Evolutionary conservation across 2,888 invertebrate species (phyloP).

Genomic region (Trachelus iudaicus): DNA sequence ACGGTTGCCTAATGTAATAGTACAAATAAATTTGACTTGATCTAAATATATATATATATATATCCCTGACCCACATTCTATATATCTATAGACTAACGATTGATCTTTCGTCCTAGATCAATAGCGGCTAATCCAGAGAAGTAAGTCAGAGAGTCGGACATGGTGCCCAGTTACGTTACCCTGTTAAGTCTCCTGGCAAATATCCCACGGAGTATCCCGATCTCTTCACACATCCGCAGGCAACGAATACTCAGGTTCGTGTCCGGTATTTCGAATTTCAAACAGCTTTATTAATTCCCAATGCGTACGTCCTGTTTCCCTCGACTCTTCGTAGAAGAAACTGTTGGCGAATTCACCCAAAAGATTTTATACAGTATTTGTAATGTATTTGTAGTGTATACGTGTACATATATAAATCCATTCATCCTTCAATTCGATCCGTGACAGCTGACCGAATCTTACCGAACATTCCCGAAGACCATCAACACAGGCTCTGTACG

Average conservation of each 20-base stretch:
- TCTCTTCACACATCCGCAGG: background rate
- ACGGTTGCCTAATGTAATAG: background rate
- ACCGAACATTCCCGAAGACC: background rate
- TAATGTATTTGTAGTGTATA: background rate
- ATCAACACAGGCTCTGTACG: background rate
- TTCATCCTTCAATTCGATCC: background rate
- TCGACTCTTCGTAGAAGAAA: background rate
- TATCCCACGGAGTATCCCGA: background rate
- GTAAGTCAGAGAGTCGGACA: background rate
- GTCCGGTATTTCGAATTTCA: background rate
- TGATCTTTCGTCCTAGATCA: background rate
- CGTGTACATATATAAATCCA: background rate
- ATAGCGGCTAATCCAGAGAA: background rate
- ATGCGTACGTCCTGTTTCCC: background rate
- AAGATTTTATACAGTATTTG: background rate
- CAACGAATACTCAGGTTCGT: background rate
- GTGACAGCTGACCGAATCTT: background rate
- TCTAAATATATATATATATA: background rate
- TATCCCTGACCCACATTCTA: background rate
- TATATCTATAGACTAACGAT: background rate
- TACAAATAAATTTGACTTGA: background rate
- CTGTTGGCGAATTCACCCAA: background rate
- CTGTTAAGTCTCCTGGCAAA: background rate
- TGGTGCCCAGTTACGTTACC: background rate
- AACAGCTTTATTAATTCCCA: background rate